These are phyloP conservation scores for Nemoura dubitans DNA, from an alignment of 2,888 invertebrate species.

Conservation along the genomic window DNA sequence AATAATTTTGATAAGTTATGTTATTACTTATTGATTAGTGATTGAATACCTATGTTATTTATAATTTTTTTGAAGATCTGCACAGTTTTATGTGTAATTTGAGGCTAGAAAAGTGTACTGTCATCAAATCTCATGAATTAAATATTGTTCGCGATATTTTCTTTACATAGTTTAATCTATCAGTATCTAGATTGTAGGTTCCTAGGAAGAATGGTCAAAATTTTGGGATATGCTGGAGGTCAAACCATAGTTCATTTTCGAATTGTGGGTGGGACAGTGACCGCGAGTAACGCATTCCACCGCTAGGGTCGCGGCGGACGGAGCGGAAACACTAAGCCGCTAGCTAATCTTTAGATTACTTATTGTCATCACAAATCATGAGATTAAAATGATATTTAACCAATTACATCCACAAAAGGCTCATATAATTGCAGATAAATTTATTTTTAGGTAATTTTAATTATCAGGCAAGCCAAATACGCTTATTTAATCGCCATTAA, in stretches of 20 bases:
- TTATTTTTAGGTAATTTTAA: not conserved
- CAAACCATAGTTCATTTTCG: not conserved
- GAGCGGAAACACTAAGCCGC: conserved; percentile 39
- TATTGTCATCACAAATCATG: conserved; percentile 4
- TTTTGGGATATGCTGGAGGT: too few species aligned
- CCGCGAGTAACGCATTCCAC: not conserved
- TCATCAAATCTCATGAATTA: too few species aligned
- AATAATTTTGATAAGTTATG: too few species aligned
- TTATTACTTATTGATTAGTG: too few species aligned
- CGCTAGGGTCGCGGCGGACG: not conserved
- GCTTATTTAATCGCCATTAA: not conserved
- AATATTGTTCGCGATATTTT: too few species aligned
- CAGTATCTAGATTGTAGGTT: too few species aligned
- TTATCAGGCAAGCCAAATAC: not conserved
- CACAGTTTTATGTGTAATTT: too few species aligned
- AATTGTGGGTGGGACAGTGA: conserved; percentile 5
- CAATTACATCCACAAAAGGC: not conserved
- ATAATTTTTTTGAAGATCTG: not conserved
- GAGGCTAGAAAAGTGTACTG: too few species aligned
- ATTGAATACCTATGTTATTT: too few species aligned
- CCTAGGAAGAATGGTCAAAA: too few species aligned
- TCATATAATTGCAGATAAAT: not conserved
- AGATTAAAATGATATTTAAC: not conserved
- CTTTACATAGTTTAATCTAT: too few species aligned
- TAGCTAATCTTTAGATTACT: conserved; percentile 23